A percentile compares a stretch with the other conserved stretches of the same genome.
Evolutionary conservation across 92 coral and sea anemone genomes (phyloP).

Genomic region (Phenganax marumi): DNA sequence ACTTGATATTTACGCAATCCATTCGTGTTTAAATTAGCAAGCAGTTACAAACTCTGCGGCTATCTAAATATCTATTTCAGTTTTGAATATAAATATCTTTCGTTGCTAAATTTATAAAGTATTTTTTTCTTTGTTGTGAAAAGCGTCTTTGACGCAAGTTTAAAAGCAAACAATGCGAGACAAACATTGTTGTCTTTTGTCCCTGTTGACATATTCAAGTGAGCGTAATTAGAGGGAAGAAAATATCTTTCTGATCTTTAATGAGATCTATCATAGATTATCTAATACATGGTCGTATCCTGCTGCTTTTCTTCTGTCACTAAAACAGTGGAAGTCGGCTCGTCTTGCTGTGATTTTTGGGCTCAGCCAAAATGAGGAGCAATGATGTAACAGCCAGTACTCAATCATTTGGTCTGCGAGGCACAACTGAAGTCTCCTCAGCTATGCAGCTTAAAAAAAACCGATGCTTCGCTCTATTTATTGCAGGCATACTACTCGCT

Average conservation of each 20-base stretch:
- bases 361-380: not conserved
- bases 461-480: conserved; percentile 10
- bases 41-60: not conserved
- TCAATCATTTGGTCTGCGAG: conserved; percentile 9
- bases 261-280: not conserved
- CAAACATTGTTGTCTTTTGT: not conserved
- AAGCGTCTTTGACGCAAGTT: not conserved
- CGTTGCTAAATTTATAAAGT: conserved; percentile 9
- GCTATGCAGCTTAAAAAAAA: not conserved
- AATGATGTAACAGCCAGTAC: not conserved
- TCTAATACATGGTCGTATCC: not conserved
- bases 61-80: not conserved
- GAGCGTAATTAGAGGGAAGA: not conserved
- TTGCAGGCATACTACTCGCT: conserved; percentile 33
- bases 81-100: not conserved
- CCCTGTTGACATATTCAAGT: not conserved
- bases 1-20: not conserved
- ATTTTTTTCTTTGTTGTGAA: not conserved
- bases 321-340: not conserved
- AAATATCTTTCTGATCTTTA: not conserved
- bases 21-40: not conserved
- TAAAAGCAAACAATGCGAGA: not conserved
- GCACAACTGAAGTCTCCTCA: not conserved
- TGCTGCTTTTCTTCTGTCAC: not conserved
- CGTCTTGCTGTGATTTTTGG: conserved; percentile 1